A percentile compares a stretch with the other conserved stretches of the same genome.
phyloP scores from a whole-genome alignment of 2,113 vertebrate genomes.

The Chlorodrepanis virens region DNA sequence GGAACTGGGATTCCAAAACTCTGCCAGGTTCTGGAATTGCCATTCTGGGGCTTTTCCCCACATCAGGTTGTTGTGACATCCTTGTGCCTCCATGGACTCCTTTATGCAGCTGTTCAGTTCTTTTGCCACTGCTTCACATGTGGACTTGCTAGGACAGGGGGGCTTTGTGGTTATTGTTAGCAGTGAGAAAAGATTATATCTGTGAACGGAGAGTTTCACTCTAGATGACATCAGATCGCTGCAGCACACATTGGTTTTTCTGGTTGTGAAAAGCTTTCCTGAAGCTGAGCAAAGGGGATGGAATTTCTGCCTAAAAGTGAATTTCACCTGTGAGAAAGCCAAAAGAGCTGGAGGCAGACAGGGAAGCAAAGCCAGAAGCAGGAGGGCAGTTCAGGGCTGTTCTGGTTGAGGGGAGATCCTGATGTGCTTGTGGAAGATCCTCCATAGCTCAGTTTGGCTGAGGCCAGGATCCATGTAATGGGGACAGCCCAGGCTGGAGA shows the following conservation, averaged over 20 bases:
- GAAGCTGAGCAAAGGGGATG: neutral
- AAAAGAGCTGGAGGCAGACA: neutral
- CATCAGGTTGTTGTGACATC: accelerated
- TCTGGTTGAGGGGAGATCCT: neutral
- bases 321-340: neutral
- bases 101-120: neutral
- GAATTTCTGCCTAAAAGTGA: neutral
- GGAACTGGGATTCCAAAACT: accelerated
- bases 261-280: neutral
- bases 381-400: too few species aligned
- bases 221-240: neutral
- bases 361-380: neutral
- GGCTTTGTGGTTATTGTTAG: neutral
- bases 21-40: neutral
- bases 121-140: neutral
- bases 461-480: neutral
- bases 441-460: neutral
- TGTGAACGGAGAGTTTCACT: neutral
- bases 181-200: neutral
- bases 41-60: neutral
- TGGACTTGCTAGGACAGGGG: neutral
- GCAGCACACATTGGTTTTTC: neutral
- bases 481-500: neutral
- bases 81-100: neutral
- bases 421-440: accelerated